phyloP scores from a whole-genome alignment of 2,888 invertebrate genomes.

The Bhutanitis thaidina region DNA sequence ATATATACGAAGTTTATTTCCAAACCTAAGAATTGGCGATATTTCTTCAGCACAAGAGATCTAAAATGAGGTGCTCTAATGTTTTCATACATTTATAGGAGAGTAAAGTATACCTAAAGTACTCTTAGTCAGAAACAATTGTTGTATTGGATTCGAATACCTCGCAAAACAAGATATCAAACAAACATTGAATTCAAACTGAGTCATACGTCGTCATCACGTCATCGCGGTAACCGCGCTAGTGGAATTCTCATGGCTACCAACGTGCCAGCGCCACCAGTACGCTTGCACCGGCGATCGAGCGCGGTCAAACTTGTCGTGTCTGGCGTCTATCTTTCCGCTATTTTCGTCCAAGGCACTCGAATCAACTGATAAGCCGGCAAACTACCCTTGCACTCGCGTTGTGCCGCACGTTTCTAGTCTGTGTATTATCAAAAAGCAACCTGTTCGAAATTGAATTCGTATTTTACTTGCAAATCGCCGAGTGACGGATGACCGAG shows the following conservation, averaged over 20 bases:
- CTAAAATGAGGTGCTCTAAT: too few relatives aligned
- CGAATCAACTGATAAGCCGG: slow-evolving; percentile 38
- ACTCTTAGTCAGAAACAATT: neutral
- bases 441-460: slow-evolving; percentile 23
- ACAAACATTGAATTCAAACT: slow-evolving; percentile 53
- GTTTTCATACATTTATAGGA: too few relatives aligned
- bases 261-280: slow-evolving; percentile 32
- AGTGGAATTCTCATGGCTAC: slow-evolving; percentile 51
- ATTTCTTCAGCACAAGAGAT: too few relatives aligned
- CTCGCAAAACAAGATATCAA: slow-evolving; percentile 27
- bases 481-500: slow-evolving; percentile 68
- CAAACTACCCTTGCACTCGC: slow-evolving; percentile 45
- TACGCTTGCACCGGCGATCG: slow-evolving; percentile 63
- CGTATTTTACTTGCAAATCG: slow-evolving; percentile 43
- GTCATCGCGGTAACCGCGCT: slow-evolving; percentile 31
- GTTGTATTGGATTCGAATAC: neutral
- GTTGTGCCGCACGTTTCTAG: slow-evolving; percentile 36
- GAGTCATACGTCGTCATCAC: slow-evolving; percentile 52
- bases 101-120: too few relatives aligned
- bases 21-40: too few relatives aligned
- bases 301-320: slow-evolving; percentile 53
- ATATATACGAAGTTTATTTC: too few relatives aligned
- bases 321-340: slow-evolving; percentile 35
- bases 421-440: slow-evolving; percentile 18
- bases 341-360: slow-evolving; percentile 55